phyloP scores from a whole-genome alignment of 1,140 invertebrate species.

The Drosophila funebris region DNA sequence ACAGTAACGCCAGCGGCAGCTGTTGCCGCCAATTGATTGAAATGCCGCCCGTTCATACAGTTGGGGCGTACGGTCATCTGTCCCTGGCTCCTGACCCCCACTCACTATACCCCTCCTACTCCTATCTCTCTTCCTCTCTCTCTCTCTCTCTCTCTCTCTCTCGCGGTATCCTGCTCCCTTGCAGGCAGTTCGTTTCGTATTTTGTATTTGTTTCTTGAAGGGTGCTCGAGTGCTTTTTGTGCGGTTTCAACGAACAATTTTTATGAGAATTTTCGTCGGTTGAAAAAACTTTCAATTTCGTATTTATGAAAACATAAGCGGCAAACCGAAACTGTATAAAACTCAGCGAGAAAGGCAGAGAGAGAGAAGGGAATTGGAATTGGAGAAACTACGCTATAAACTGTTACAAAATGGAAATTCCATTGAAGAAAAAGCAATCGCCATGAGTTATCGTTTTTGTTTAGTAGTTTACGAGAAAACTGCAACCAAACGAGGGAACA shows the following conservation, averaged over 20 bases:
- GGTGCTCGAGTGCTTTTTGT: constrained; percentile 55
- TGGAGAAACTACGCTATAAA: constrained; percentile 53
- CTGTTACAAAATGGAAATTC: constrained; percentile 77
- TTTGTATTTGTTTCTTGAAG: constrained; percentile 66
- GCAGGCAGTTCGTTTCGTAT: constrained; percentile 15
- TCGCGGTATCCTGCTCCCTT: background rate
- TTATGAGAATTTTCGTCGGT: constrained; percentile 75
- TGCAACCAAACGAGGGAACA: constrained; percentile 36
- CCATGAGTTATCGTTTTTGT: constrained; percentile 41
- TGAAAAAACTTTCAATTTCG: constrained; percentile 77
- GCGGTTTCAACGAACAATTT: constrained; percentile 73
- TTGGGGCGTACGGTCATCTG: constrained; percentile 6
- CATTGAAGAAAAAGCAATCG: constrained; percentile 71
- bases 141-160: background rate
- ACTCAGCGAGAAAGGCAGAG: background rate
- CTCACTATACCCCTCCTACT: background rate
- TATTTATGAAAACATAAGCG: constrained; percentile 70
- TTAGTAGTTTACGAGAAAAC: constrained; percentile 6
- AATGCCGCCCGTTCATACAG: constrained; percentile 63
- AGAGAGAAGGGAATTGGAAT: background rate
- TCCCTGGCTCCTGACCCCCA: background rate
- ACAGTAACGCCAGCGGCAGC: constrained; percentile 49
- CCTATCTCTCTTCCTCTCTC: background rate
- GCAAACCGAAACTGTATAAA: background rate
- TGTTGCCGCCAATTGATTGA: constrained; percentile 68